Percentiles rank a stretch among this genome's conserved stretches.
These are phyloP conservation scores for Rhagonycha lutea DNA, from an alignment of 2,888 invertebrate genomes.

Conservation along the genomic window DNA sequence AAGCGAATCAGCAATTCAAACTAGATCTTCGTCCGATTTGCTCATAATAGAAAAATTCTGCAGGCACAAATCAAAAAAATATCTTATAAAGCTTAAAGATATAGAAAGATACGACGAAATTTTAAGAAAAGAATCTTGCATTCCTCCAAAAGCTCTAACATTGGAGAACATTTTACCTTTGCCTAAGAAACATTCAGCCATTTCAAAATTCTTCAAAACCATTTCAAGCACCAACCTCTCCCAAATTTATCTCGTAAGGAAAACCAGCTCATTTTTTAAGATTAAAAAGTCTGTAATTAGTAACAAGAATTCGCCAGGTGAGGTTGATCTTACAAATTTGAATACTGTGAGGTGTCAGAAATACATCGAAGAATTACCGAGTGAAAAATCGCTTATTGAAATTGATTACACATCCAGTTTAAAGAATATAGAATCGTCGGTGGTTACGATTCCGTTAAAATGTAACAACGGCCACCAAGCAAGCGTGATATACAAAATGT, in stretches of 20 bases:
- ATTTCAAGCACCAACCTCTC: not conserved
- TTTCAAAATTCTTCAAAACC: not conserved
- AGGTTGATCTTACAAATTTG: not conserved
- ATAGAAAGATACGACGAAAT: slow-evolving; percentile 35
- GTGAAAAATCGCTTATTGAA: not conserved
- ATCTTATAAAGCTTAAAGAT: slow-evolving; percentile 34
- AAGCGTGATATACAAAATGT: not conserved
- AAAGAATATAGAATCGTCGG: not conserved
- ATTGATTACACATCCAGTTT: not conserved
- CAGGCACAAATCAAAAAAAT: slow-evolving; percentile 27
- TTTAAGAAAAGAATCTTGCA: slow-evolving; percentile 32
- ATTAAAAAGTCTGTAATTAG: not conserved
- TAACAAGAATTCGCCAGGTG: not conserved
- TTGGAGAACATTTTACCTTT: slow-evolving; percentile 34
- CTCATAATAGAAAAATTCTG: slow-evolving; percentile 33
- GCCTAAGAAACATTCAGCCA: slow-evolving; percentile 16
- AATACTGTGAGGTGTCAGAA: not conserved
- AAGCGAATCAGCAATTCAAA: not conserved
- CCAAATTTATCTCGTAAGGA: not conserved
- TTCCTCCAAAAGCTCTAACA: slow-evolving; percentile 29
- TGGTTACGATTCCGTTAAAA: not conserved
- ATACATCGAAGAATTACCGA: not conserved
- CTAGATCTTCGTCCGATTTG: slow-evolving; percentile 31
- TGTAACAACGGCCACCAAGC: not conserved
- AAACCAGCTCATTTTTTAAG: not conserved